Evolutionary conservation across 2,888 invertebrate species (phyloP), one percentile per base, ranked within the genome.

Genomic region (Eulithis prunata): DNA sequence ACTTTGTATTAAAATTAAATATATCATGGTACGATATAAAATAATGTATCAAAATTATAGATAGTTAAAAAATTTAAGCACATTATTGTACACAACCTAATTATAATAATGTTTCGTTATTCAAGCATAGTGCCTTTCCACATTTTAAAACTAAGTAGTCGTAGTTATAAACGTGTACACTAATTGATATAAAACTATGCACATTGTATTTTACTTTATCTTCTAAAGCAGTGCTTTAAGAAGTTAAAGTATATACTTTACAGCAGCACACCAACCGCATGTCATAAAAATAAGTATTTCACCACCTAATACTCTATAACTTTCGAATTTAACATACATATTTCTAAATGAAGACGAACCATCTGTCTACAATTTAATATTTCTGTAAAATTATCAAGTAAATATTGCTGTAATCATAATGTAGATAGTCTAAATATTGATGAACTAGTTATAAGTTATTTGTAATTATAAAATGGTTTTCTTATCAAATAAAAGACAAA

Each of bases 61-160:
- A 11, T 32, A 49, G 14, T 28, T 51, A 38, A 55, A 49, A 53
- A 13, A 21, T 54, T 60, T 52, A 69, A 68, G 64, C 58, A 68
- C 60, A 62, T 63, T 52, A 68, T 53, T 62, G 66, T 69, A 68
- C 64, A 64, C 52, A 49, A 63, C 52, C 57, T 63, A 62, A 43
- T 68, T 70, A 53, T 69, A 72, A 45, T 69, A 69, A 72, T 64
- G 62, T 83, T 82, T 76, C 73, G 78, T 84, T 84, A 83, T 78
- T 85, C 86, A 90, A 89, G 87, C 78, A 88, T 90, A 90, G 91
- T 91, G 91, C 91, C 91, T 92, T 91, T 91, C 83, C 85, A 85
- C 75, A 72, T 82, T 87, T 83, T 82, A 69, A 80, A 83, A 81
- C 71, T 85, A 82, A 77, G 76, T 84, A 85, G 80, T 68, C 71